These are phyloP conservation scores for Eclectus roratus DNA, from an alignment of 2,113 vertebrate species.

Conservation along the genomic window DNA sequence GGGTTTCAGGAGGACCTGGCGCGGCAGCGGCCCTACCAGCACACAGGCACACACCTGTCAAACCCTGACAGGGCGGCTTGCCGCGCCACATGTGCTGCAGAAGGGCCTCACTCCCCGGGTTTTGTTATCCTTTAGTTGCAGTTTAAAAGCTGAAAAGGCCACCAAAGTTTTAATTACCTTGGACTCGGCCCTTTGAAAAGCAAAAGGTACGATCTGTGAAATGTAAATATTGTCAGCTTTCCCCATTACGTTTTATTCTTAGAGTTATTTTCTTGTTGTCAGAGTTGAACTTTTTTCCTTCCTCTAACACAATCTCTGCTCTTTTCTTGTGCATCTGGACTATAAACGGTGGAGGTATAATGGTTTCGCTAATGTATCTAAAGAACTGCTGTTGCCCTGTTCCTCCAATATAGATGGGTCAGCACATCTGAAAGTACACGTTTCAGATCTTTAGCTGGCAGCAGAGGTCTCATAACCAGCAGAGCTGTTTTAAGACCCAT, in stretches of 20 bases:
- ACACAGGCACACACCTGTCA: slow-evolving; percentile 76
- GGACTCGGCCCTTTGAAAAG: slow-evolving; percentile 22
- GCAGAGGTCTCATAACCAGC: not conserved
- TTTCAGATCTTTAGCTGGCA: not conserved
- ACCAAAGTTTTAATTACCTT: slow-evolving; percentile 61
- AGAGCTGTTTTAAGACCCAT: not conserved
- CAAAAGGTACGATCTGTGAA: slow-evolving; percentile 53
- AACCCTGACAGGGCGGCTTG: slow-evolving; percentile 55
- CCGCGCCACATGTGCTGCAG: slow-evolving; percentile 51
- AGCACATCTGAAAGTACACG: not conserved
- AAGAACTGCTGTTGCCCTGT: not conserved
- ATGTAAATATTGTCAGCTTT: slow-evolving; percentile 34
- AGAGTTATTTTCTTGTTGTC: not conserved
- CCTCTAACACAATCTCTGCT: not conserved
- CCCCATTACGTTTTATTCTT: not conserved
- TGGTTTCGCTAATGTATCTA: not conserved
- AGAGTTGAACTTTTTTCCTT: not conserved
- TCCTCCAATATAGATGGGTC: not conserved
- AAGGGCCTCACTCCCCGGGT: not conserved
- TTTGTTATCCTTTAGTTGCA: slow-evolving; percentile 5
- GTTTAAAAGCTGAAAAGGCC: slow-evolving; percentile 47
- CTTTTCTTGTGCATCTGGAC: not conserved
- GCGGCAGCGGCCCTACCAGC: slow-evolving; percentile 3
- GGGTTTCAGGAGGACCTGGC: slow-evolving; percentile 70
- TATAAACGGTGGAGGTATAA: not conserved